phyloP scores from a whole-genome alignment of 2,113 vertebrate genomes.

The Pseudopipra pipra region DNA sequence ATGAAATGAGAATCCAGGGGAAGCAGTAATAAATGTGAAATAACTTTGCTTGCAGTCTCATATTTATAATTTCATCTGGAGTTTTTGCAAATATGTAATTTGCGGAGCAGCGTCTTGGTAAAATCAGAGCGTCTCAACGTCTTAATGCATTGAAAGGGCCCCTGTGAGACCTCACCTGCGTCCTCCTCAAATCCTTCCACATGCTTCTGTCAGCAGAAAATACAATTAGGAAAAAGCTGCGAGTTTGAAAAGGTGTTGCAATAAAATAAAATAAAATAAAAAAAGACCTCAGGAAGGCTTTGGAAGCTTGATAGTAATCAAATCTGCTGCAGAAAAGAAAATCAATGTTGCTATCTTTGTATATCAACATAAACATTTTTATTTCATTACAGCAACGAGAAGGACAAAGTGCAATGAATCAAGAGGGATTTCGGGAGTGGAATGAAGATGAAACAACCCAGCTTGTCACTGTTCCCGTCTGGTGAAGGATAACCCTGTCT shows the following conservation, averaged over 20 bases:
- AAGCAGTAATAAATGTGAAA: slow-evolving; percentile 16
- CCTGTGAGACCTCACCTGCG: slow-evolving; percentile 49
- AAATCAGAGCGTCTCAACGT: background rate
- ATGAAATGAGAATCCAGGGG: background rate
- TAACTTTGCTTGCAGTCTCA: background rate
- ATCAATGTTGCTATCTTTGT: slow-evolving; percentile 67
- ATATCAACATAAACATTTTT: slow-evolving; percentile 68
- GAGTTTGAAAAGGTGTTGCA: slow-evolving; percentile 41
- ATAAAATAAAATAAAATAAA: slow-evolving; percentile 57
- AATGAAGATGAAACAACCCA: slow-evolving; percentile 21
- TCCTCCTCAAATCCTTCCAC: background rate
- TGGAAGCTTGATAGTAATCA: slow-evolving; percentile 62
- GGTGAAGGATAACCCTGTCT: slow-evolving; percentile 13
- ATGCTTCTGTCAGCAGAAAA: slow-evolving; percentile 62
- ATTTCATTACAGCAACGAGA: slow-evolving; percentile 52
- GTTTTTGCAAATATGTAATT: background rate
- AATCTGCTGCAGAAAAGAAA: slow-evolving; percentile 63
- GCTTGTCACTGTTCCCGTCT: background rate
- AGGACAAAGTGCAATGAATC: slow-evolving; percentile 58
- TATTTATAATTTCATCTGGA: slow-evolving; percentile 35
- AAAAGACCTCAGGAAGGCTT: slow-evolving; percentile 42
- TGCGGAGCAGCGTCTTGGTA: background rate
- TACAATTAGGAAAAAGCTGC: slow-evolving; percentile 35
- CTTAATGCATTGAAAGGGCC: background rate
- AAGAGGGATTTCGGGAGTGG: slow-evolving; percentile 16